Base-by-base conservation (phyloP, 1,140 invertebrate genomes). In the Forficula auricularia region DNA sequence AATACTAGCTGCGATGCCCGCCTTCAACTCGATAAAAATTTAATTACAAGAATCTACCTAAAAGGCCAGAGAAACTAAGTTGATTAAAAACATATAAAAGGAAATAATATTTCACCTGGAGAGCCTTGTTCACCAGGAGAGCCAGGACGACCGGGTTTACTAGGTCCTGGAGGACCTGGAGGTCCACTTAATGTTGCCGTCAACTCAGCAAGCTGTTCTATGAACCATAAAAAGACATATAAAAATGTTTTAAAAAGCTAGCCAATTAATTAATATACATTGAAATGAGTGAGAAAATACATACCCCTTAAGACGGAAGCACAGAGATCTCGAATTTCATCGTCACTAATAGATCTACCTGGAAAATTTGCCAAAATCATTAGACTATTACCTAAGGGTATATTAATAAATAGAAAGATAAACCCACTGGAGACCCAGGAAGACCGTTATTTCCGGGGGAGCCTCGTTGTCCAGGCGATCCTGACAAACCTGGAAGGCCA, bases 181-280 rank as follows among this genome's bases (percentile, higher is more conserved):
- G 71, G 71, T 20, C 74, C 74, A 42, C 65, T 57, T 46, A 78
- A 58, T 30, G 66, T 65, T 27, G 65, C 54, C 48, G 71, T 63
- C 50, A 77, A 58, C 48, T 75, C 73, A 19, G 59, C 62, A 50
- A 77, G 56, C 60, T 75, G 71, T 48, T 76, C 73, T 76, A 55
- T 52, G 53, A n/a, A n/a, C n/a, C n/a, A n/a, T n/a, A n/a, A n/a
- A n/a, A n/a, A n/a, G n/a, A 40, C 9, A 15, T 34, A 14, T n/a
- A n/a, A n/a, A n/a, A n/a, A n/a, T n/a, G n/a, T n/a, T n/a, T n/a
- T n/a, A n/a, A n/a, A n/a, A n/a, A n/a, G n/a, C n/a, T n/a, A n/a
- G n/a, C n/a, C n/a, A n/a, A n/a, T n/a, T n/a, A n/a, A n/a, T 37
- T 18, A 18, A 37, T 37, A 3, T 37, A 18, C 15, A 16, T 37